A percentile compares a stretch with the other conserved stretches of the same genome.
Evolutionary conservation across 2,113 vertebrate species (phyloP).

Genomic region (Notothenia coriiceps): DNA sequence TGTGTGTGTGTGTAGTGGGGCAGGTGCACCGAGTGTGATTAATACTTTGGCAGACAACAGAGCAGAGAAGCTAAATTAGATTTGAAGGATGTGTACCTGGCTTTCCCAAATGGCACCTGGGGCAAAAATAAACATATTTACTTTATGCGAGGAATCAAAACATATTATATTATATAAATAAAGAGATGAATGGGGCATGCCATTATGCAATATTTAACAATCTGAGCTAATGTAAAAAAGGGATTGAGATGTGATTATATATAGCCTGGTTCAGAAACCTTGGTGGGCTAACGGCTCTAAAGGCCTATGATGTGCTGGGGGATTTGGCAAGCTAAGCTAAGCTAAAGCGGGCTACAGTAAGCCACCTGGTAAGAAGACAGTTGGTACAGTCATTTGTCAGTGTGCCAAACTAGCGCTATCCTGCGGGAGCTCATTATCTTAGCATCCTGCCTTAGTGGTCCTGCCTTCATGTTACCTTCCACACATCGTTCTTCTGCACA

Average conservation of each 20-base stretch:
- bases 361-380: conserved; percentile 53
- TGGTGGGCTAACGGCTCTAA: conserved; percentile 14
- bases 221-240: background rate
- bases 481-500: conserved; percentile 17
- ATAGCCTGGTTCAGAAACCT: conserved; percentile 6
- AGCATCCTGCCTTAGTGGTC: conserved; percentile 65
- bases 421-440: conserved; percentile 82
- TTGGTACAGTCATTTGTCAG: conserved; percentile 58
- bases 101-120: background rate
- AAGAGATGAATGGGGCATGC: background rate
- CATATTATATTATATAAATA: background rate
- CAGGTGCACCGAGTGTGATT: conserved; percentile 54
- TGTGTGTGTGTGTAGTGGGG: background rate
- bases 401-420: conserved; percentile 58
- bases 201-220: conserved; percentile 22
- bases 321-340: conserved; percentile 51
- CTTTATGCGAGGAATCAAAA: background rate
- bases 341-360: conserved; percentile 41
- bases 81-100: conserved; percentile 40
- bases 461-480: conserved; percentile 37
- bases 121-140: conserved; percentile 16
- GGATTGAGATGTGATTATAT: conserved; percentile 4
- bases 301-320: conserved; percentile 31
- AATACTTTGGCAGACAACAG: conserved; percentile 50
- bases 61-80: conserved; percentile 53